A percentile compares a stretch with the other conserved stretches of the same genome.
Conservation (phyloP, 2,113 vertebrate species). For the Sigmodon hispidus region DNA sequence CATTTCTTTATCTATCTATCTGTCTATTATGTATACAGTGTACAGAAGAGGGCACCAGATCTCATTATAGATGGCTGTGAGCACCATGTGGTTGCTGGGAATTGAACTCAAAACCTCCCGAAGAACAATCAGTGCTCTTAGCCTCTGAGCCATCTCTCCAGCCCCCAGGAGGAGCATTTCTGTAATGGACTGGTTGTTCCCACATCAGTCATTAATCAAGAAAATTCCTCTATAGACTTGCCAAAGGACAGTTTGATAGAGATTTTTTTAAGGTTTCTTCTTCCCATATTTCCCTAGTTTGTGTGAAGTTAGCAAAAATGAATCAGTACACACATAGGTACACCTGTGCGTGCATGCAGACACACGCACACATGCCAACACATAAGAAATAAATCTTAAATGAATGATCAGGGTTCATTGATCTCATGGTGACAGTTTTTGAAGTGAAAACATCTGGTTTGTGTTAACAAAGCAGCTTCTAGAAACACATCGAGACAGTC, state of each 20-base stretch:
- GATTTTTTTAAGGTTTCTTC: neutral
- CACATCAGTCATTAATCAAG: neutral
- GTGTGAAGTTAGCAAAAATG: neutral
- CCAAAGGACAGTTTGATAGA: neutral
- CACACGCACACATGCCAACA: neutral
- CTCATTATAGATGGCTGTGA: too few species aligned
- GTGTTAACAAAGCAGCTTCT: neutral
- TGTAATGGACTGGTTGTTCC: too few species aligned
- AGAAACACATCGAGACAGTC: neutral
- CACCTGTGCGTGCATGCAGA: neutral
- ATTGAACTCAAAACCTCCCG: too few species aligned
- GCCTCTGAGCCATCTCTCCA: too few species aligned
- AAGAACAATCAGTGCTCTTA: too few species aligned
- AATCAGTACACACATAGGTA: neutral
- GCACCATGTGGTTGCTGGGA: too few species aligned
- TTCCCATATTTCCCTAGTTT: neutral
- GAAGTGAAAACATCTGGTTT: slow-evolving; percentile 2
- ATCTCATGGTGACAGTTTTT: neutral
- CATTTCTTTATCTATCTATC: too few species aligned
- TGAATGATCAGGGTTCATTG: neutral
- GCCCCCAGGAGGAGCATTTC: too few species aligned
- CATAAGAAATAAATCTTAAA: neutral
- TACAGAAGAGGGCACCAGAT: too few species aligned
- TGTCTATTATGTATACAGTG: too few species aligned
- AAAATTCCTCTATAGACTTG: neutral